Percentiles rank a stretch among this genome's conserved stretches.
phyloP scores from a whole-genome alignment of 2,888 invertebrate genomes.

The Cephonodes hylas region DNA sequence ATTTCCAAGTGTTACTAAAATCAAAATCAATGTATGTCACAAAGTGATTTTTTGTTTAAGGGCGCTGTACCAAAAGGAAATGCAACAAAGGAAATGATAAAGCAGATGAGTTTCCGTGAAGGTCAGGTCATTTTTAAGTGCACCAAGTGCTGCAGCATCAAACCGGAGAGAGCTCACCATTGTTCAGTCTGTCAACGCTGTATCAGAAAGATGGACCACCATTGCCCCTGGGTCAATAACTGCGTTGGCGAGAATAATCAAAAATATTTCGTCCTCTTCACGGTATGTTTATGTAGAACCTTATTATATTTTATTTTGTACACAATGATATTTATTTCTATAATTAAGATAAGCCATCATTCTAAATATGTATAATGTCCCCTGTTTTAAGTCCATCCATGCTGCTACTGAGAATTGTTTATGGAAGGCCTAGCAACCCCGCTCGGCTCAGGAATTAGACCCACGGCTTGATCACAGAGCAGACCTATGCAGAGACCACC shows the following conservation, averaged over 20 bases:
- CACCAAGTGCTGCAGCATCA: conserved; percentile 97
- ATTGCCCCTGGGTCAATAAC: conserved; percentile 98
- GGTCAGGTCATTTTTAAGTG: conserved; percentile 97
- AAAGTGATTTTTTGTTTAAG: conserved; percentile 44
- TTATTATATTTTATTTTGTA: too few species aligned
- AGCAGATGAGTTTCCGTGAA: conserved; percentile 94
- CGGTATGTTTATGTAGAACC: conserved; percentile 85
- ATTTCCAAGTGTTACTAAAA: too few species aligned
- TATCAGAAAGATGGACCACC: conserved; percentile 84
- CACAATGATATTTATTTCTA: too few species aligned
- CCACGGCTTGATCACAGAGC: too few species aligned
- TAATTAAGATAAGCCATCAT: too few species aligned
- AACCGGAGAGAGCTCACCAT: conserved; percentile 97
- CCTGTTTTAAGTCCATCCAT: too few species aligned
- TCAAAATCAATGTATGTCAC: too few species aligned
- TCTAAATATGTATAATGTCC: too few species aligned
- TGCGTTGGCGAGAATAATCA: conserved; percentile 99
- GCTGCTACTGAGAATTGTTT: too few species aligned
- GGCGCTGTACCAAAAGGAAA: conserved; percentile 97
- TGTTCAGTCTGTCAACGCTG: conserved; percentile 96
- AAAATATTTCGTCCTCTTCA: conserved; percentile 99
- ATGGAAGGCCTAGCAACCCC: too few species aligned
- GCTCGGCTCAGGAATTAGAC: too few species aligned
- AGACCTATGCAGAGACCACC: too few species aligned
- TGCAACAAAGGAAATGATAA: conserved; percentile 97